Conservation (phyloP, 2,113 vertebrate species). For the Cryptotis parvus region DNA sequence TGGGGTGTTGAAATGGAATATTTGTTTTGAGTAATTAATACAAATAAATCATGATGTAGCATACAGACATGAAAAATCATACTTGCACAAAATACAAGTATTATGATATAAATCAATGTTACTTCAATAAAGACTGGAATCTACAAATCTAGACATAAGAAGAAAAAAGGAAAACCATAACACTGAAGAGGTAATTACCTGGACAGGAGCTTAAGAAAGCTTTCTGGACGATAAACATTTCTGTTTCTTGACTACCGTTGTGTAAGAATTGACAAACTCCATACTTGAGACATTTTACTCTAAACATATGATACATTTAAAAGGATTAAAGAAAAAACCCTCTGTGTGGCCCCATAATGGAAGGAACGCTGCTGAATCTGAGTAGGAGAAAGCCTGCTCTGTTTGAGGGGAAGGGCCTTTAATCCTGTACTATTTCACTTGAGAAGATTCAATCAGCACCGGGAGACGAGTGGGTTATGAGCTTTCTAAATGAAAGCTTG, state of each 20-base stretch:
- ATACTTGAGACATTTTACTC: neutral
- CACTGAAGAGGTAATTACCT: neutral
- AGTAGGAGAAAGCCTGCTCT: neutral
- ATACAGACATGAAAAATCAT: no score
- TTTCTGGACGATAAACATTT: neutral
- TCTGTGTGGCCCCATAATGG: no score
- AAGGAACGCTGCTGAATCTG: neutral
- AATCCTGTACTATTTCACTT: neutral
- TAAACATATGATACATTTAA: neutral
- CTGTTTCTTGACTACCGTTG: neutral
- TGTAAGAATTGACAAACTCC: neutral
- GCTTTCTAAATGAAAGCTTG: neutral
- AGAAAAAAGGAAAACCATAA: neutral
- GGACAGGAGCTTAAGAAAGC: neutral
- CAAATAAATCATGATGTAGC: no score
- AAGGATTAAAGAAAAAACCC: neutral
- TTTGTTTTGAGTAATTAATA: no score
- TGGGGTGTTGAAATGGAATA: no score
- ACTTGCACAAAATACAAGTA: no score
- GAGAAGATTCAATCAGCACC: neutral
- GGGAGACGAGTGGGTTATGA: neutral
- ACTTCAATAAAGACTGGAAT: neutral
- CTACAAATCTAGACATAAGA: neutral
- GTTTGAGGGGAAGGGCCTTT: neutral
- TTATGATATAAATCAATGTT: no score